These are phyloP conservation scores for Halichoeres trimaculatus DNA, from an alignment of 2,113 vertebrate genomes.

Conservation along the genomic window DNA sequence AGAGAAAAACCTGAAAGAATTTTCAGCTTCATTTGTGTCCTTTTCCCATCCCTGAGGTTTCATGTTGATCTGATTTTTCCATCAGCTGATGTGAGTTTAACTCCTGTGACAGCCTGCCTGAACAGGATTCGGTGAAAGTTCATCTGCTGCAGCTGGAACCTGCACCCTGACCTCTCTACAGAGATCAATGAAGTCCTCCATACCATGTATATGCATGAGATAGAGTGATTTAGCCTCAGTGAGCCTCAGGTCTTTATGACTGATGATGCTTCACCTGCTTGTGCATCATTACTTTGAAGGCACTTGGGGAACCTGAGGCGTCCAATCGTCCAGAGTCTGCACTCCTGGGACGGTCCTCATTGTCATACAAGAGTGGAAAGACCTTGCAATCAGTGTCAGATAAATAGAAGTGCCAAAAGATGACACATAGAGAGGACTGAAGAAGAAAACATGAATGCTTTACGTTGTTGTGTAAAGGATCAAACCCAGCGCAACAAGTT, in stretches of 20 bases:
- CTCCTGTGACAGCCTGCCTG: not conserved
- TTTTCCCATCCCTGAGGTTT: too few relatives aligned
- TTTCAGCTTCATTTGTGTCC: too few relatives aligned
- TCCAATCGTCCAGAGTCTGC: slow-evolving; percentile 17
- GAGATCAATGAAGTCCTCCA: not conserved
- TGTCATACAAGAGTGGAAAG: slow-evolving; percentile 25
- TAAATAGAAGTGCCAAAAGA: slow-evolving; percentile 22
- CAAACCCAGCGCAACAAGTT: slow-evolving; percentile 41
- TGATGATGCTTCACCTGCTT: slow-evolving; percentile 14
- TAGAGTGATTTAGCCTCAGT: not conserved
- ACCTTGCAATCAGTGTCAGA: slow-evolving; percentile 29
- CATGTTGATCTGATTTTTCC: not conserved
- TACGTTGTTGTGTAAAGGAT: slow-evolving; percentile 37
- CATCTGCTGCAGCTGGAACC: not conserved
- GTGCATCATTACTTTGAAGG: slow-evolving; percentile 25
- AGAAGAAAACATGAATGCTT: slow-evolving; percentile 4
- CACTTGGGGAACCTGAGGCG: not conserved
- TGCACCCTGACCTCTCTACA: not conserved
- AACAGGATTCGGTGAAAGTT: not conserved
- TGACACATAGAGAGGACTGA: not conserved
- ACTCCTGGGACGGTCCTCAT: slow-evolving; percentile 10
- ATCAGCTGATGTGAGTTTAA: not conserved
- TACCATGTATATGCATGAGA: slow-evolving; percentile 10
- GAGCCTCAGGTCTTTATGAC: slow-evolving; percentile 9
- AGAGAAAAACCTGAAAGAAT: too few relatives aligned